Base-by-base conservation (phyloP, 2,113 vertebrate genomes). In the Oenanthe melanoleuca region DNA sequence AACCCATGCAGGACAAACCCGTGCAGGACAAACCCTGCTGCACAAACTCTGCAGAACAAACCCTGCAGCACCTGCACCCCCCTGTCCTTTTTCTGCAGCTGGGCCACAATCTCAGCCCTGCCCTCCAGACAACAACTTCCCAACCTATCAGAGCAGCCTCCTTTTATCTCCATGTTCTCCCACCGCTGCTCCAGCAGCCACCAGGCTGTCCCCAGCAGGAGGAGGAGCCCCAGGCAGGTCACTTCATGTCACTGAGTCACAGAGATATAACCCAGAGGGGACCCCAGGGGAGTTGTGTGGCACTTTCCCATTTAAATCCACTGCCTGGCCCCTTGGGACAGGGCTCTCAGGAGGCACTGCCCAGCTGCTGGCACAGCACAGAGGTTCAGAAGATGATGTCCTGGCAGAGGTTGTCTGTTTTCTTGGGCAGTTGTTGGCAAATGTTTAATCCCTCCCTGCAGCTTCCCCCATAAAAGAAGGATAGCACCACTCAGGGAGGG, bases 401-500 rank as follows among this genome's bases (percentile, higher is more conserved):
- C 22, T 60, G 44, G 37, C 37, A 91, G 26, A 52, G 1, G 7
- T 12, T 50, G 6, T 25, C 67, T 65, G 5, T 63, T 82, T 88
- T 47, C 66, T 64, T 37, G 57, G 25, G 55, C 31, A 77, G 73
- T 29, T 81, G 12, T 75, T 61, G 28, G 59, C 37, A 77, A 61
- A 72, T 0, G 31, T 86, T 72, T 34, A 69, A 65, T 47, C 33
- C 8, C 20, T 63, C 33, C 5, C 1, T 53, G 57, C 44, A 26
- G 28, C 28, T 69, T 86, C 26, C 14, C 10, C 26, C 11, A 5
- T 18, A 52, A 75, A 81, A 22, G 25, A 78, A 59, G 56, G 65
- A 47, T 52, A 63, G 56, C 0, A 1, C 7, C 2, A 2, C 47
- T 21, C 4, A 1, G 34, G 2, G 22, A 33, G 4, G 13, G 24